Conservation (phyloP, 2,797 vertebrate genomes). For the Perdix hodgsoniae region DNA sequence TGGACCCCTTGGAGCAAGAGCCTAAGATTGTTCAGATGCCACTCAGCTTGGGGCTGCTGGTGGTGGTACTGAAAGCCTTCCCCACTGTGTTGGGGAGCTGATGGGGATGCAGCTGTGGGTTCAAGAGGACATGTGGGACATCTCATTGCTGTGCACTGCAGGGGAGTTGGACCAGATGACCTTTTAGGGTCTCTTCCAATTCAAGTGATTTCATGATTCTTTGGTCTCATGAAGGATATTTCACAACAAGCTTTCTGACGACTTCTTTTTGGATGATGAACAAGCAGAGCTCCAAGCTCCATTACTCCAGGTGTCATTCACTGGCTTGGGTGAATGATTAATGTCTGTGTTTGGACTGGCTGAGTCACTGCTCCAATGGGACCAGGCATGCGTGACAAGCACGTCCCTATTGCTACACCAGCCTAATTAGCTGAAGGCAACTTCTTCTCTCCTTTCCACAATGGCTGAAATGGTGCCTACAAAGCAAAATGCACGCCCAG, state of each 20-base stretch:
- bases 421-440: not conserved
- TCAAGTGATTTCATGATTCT: no score
- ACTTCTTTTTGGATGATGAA: not conserved
- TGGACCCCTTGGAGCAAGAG: not conserved
- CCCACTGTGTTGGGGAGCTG: not conserved
- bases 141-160: not conserved
- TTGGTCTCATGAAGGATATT: not conserved
- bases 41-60: not conserved
- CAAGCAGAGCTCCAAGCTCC: not conserved
- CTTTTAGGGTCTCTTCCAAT: no score
- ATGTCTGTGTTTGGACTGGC: not conserved
- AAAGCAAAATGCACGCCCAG: not conserved
- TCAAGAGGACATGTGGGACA: accelerated
- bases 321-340: not conserved
- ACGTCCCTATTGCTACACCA: not conserved
- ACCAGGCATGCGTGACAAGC: not conserved
- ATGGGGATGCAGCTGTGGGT: not conserved
- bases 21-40: not conserved
- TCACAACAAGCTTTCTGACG: not conserved
- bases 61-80: not conserved
- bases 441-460: not conserved
- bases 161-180: no score
- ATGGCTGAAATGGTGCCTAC: not conserved
- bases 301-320: not conserved
- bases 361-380: not conserved